These are phyloP conservation scores for Anolis carolinensis DNA, from an alignment of 2,113 vertebrate species.

Conservation along the genomic window DNA sequence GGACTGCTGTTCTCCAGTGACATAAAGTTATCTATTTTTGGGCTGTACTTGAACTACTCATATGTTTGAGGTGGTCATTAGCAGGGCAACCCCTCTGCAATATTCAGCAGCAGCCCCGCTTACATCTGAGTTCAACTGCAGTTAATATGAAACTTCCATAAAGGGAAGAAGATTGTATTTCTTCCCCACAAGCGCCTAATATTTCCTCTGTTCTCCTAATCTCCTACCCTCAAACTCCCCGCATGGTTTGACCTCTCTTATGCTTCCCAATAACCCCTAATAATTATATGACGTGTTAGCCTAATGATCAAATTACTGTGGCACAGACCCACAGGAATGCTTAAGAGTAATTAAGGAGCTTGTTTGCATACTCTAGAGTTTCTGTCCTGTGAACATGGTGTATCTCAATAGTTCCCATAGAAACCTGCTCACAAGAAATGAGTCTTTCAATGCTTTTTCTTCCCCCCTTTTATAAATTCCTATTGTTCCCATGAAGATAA, in stretches of 20 bases:
- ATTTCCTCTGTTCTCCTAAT: constrained; percentile 1
- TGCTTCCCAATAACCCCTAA: constrained; percentile 60
- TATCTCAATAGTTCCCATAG: constrained; percentile 70
- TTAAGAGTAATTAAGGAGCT: constrained; percentile 66
- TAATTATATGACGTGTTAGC: constrained; percentile 61
- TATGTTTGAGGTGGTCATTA: neutral
- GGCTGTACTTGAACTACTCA: too few species aligned
- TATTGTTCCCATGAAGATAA: constrained; percentile 63
- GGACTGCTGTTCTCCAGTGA: neutral
- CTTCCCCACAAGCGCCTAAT: neutral
- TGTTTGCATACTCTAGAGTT: constrained; percentile 70
- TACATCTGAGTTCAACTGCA: neutral
- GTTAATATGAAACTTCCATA: accelerated
- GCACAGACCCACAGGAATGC: constrained; percentile 51
- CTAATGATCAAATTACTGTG: constrained; percentile 57
- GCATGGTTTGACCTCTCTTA: constrained; percentile 43
- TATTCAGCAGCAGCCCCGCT: neutral
- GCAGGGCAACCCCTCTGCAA: neutral
- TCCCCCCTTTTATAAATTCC: constrained; percentile 58
- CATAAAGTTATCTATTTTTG: too few species aligned
- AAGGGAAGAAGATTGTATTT: accelerated
- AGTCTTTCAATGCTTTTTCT: constrained; percentile 56
- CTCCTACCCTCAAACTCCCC: neutral
- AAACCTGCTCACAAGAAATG: constrained; percentile 66
- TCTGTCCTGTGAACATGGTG: constrained; percentile 56